Percentiles rank a stretch among this genome's conserved stretches.
Evolutionary conservation across 2,113 vertebrate species (phyloP).

Genomic region (Scomber japonicus): DNA sequence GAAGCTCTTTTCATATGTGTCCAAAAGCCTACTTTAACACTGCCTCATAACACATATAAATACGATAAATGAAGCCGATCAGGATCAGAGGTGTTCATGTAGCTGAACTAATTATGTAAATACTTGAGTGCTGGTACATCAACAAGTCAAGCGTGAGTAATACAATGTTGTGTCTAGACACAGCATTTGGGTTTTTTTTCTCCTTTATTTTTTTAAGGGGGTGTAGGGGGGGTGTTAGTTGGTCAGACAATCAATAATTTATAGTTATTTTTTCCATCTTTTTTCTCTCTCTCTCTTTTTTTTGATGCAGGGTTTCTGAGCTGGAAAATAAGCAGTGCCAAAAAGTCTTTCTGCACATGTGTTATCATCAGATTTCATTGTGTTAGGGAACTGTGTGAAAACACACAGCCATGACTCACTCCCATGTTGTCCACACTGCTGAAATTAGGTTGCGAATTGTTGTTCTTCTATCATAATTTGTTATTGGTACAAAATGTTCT

Average conservation of each 20-base stretch:
- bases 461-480: conserved; percentile 16
- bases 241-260: conserved; percentile 68
- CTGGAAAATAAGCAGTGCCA: conserved; percentile 2
- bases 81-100: conserved; percentile 26
- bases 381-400: conserved; percentile 57
- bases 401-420: conserved; percentile 51
- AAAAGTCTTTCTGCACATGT: conserved; percentile 24
- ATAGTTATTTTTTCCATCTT: conserved; percentile 40
- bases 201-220: conserved; percentile 27
- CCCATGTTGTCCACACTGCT: conserved; percentile 25
- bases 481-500: conserved; percentile 15
- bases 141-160: conserved; percentile 60
- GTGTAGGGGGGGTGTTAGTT: conserved; percentile 2
- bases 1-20: neutral
- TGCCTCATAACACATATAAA: neutral
- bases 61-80: neutral
- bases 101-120: conserved; percentile 62
- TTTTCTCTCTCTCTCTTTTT: neutral
- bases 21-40: neutral
- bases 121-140: conserved; percentile 53
- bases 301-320: neutral
- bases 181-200: conserved; percentile 31
- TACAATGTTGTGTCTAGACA: conserved; percentile 76
- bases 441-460: conserved; percentile 41
- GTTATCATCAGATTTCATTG: conserved; percentile 32